Evolutionary conservation across 2,888 invertebrate genomes (phyloP), one percentile per base, ranked within the genome.

Genomic region (Napeogenes inachia): DNA sequence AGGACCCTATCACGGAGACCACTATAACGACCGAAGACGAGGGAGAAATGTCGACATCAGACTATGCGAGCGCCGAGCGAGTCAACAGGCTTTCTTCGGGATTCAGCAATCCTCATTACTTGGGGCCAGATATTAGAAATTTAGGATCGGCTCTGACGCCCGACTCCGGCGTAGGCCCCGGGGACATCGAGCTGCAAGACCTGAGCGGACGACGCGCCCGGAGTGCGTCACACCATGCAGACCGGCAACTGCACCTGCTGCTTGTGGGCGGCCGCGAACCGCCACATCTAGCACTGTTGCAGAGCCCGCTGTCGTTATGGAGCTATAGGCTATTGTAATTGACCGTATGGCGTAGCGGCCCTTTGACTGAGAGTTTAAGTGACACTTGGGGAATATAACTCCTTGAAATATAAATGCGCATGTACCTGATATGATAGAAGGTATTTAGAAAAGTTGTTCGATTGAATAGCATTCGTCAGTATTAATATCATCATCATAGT

Each of bases 211-310:
- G 71, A 57, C 62, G 78, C 76, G 66, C 72, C 76, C 69, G 75
- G 71, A 82, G 61, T 75, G 82, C 66, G 55, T 35, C 75, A 76
- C 46, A 66, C 74, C 78, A 63, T 60, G 3, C 73, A 78, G 67
- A 65, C 6, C 56, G 73, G 2, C 77, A 75, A 66, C 74, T 87
- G 67, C 80, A 78, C 62, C 56, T 87, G 68, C 70, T 89, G 72
- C 71, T 97, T 62, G 92, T 95, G 64, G 96, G 96, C 0, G 97
- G 97, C 0, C 93, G 94, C 73, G 96, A 96, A 79, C 93, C 94
- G 57, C 94, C 95, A 13, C 95, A 95, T 72, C 93, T 94, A 3
- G 95, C 95, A 13, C 92, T 94, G 61, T 94, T 95, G 73, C 94
- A 94, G 75, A 90, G 94, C 72, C 96, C 96, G 10, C 92, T 96